phyloP scores from a whole-genome alignment of 2,888 invertebrate species.

The Eupithecia dodoneata region DNA sequence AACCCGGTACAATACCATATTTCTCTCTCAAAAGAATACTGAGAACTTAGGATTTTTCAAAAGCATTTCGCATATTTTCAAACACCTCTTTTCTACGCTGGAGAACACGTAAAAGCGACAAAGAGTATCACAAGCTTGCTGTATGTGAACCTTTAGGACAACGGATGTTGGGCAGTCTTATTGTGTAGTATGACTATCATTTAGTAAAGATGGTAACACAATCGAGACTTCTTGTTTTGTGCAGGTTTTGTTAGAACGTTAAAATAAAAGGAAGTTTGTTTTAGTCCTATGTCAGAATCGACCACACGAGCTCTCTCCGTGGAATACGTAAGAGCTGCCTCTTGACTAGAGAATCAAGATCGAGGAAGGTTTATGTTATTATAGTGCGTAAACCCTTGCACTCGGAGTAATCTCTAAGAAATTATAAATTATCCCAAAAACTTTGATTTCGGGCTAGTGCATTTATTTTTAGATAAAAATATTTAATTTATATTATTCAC shows the following conservation, averaged over 20 bases:
- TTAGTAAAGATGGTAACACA: neutral
- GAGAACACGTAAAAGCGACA: constrained; percentile 18
- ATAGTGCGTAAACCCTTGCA: too few relatives aligned
- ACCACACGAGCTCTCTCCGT: too few relatives aligned
- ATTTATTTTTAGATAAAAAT: too few relatives aligned
- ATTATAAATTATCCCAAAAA: too few relatives aligned
- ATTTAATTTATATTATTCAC: neutral
- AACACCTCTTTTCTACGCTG: constrained; percentile 36
- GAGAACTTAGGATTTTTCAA: constrained; percentile 37
- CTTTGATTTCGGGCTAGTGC: too few relatives aligned
- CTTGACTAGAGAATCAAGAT: neutral
- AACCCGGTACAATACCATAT: constrained; percentile 23
- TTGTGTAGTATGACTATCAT: constrained; percentile 4
- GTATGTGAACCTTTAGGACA: constrained; percentile 25
- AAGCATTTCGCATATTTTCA: constrained; percentile 39
- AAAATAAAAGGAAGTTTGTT: neutral
- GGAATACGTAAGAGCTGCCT: too few relatives aligned
- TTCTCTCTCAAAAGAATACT: constrained; percentile 33
- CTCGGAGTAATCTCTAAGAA: too few relatives aligned
- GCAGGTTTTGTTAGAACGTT: too few relatives aligned
- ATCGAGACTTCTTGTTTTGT: neutral
- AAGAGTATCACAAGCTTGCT: constrained; percentile 19
- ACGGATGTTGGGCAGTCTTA: constrained; percentile 17
- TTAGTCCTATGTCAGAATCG: neutral
- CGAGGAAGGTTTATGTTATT: neutral